These are phyloP conservation scores for Protophormia terraenovae DNA, from an alignment of 2,888 invertebrate genomes.

Conservation along the genomic window DNA sequence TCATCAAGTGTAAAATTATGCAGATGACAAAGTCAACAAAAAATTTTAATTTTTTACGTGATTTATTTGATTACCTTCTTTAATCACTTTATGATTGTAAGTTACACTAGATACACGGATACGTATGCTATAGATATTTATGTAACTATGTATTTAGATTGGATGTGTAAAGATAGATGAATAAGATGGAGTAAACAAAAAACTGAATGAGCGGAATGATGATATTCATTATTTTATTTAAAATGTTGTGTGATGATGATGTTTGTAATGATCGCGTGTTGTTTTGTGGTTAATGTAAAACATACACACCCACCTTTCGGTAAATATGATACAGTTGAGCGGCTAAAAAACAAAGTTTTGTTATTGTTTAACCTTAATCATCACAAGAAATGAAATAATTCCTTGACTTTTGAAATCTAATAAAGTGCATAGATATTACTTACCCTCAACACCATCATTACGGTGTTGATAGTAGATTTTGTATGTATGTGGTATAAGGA, in stretches of 20 bases:
- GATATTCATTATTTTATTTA: background rate
- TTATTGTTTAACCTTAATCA: slow-evolving; percentile 10
- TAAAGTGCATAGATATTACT: background rate
- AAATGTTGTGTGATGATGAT: background rate
- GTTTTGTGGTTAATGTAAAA: slow-evolving; percentile 27
- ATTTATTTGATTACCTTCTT: slow-evolving; percentile 25
- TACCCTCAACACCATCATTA: background rate
- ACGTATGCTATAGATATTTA: background rate
- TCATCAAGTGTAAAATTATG: slow-evolving; percentile 54
- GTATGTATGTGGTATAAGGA: background rate
- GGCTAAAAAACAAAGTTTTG: background rate
- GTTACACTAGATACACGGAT: background rate
- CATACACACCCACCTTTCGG: slow-evolving; percentile 1
- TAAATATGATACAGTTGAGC: slow-evolving; percentile 11
- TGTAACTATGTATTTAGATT: background rate
- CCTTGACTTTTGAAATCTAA: slow-evolving; percentile 21
- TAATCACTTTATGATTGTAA: background rate
- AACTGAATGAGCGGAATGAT: too few relatives aligned
- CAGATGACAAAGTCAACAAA: slow-evolving; percentile 21
- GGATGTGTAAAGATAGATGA: too few relatives aligned
- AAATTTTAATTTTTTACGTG: slow-evolving; percentile 49
- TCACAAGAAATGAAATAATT: slow-evolving; percentile 14
- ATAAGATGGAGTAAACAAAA: too few relatives aligned
- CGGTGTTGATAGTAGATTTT: background rate
- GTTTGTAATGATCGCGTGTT: slow-evolving; percentile 41